A percentile compares a stretch with the other conserved stretches of the same genome.
phyloP scores from a whole-genome alignment of 2,113 vertebrate genomes.

The Phocoena phocoena region DNA sequence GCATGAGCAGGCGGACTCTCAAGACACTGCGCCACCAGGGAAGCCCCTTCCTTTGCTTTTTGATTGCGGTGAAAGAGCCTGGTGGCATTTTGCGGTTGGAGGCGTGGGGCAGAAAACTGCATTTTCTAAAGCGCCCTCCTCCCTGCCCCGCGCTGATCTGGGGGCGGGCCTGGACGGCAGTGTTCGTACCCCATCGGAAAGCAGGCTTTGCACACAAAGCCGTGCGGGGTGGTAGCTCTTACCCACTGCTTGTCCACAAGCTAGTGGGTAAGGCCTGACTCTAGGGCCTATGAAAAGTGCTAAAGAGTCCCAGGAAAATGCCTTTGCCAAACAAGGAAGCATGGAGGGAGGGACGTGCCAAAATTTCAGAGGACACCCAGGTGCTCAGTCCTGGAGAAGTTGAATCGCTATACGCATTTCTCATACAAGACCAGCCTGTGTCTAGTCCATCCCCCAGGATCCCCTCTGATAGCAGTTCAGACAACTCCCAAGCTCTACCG shows the following conservation, averaged over 20 bases:
- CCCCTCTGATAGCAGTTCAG: accelerated
- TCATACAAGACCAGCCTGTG: accelerated
- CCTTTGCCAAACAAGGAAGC: not conserved
- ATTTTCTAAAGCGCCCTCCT: too few species aligned
- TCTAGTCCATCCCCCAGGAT: not conserved
- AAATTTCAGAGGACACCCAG: not conserved
- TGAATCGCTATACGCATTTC: accelerated
- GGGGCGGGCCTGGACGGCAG: not conserved
- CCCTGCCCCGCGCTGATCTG: too few species aligned
- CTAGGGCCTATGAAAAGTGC: not conserved
- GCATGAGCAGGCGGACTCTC: too few species aligned
- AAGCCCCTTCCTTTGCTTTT: not conserved
- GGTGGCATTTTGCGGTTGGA: not conserved
- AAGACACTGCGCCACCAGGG: too few species aligned
- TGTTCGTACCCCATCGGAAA: not conserved
- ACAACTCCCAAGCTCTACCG: accelerated
- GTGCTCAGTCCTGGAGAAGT: accelerated
- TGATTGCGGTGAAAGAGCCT: not conserved
- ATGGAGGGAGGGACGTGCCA: accelerated
- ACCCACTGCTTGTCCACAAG: not conserved
- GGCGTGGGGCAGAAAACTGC: not conserved
- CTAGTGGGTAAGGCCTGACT: not conserved
- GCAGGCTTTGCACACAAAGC: not conserved
- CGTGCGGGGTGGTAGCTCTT: not conserved
- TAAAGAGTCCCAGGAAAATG: not conserved